Evolutionary conservation across 1,140 invertebrate genomes (phyloP), one percentile per base, ranked within the genome.

Genomic region (Trissolcus basalis): DNA sequence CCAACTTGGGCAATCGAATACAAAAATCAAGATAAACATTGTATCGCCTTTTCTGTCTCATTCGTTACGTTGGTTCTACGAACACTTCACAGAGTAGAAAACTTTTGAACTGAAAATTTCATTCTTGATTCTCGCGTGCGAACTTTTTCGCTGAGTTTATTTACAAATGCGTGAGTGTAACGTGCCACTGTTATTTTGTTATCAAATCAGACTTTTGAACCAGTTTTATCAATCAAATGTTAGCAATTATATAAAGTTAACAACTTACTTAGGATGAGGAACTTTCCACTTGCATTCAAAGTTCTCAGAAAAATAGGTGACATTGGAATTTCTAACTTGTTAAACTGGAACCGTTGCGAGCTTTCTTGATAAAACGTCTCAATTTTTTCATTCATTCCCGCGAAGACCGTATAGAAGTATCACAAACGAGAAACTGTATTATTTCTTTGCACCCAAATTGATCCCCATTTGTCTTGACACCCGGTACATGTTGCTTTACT

Each of bases 181-280:
- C n/a, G n/a, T n/a, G n/a, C n/a, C n/a, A n/a, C n/a, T n/a, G n/a
- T n/a, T n/a, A n/a, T n/a, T n/a, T n/a, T n/a, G n/a, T n/a, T n/a
- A n/a, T n/a, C n/a, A n/a, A n/a, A n/a, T n/a, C n/a, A n/a, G n/a
- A n/a, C n/a, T n/a, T n/a, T n/a, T n/a, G n/a, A n/a, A n/a, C n/a
- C n/a, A n/a, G n/a, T n/a, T n/a, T n/a, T n/a, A n/a, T n/a, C n/a
- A n/a, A n/a, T n/a, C n/a, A n/a, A n/a, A n/a, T n/a, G n/a, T n/a
- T n/a, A n/a, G 19, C 1, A 27, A 27, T 27, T 27, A 27, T 48
- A 50, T 55, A 7, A 49, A 51, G 51, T 36, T n/a, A 53, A 60
- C 67, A 78, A 75, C 79, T 74, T 64, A 27, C 41, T 27, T 1
- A 27, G 6, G 19, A 59, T 76, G 78, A 81, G 82, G 77, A 76